phyloP scores from a whole-genome alignment of 2,113 vertebrate species.

The Dipodomys spectabilis region DNA sequence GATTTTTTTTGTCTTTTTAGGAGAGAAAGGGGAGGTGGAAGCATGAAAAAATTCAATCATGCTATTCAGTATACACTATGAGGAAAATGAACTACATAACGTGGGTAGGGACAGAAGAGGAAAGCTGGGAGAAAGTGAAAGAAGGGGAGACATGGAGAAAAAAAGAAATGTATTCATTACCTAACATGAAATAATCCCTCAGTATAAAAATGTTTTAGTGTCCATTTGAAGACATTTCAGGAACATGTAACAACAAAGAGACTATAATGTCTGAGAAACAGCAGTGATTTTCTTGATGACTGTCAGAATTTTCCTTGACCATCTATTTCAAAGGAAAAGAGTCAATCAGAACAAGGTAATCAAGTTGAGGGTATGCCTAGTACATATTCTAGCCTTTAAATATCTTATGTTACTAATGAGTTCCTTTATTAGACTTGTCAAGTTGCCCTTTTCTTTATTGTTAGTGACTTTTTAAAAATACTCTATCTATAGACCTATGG shows the following conservation, averaged over 20 bases:
- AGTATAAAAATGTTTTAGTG: not conserved
- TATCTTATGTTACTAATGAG: constrained; percentile 15
- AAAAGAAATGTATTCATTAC: too few relatives aligned
- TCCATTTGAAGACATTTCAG: constrained; percentile 14
- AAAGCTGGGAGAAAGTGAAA: too few relatives aligned
- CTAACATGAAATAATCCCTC: too few relatives aligned
- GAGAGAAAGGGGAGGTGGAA: too few relatives aligned
- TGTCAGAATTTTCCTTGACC: not conserved
- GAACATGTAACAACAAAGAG: not conserved
- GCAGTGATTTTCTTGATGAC: not conserved
- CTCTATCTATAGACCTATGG: constrained; percentile 25
- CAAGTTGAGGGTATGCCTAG: not conserved
- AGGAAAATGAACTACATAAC: too few relatives aligned
- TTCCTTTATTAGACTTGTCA: constrained; percentile 60
- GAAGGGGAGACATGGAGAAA: too few relatives aligned
- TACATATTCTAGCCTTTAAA: not conserved
- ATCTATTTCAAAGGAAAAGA: not conserved
- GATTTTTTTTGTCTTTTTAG: too few relatives aligned
- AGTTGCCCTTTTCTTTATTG: constrained; percentile 62
- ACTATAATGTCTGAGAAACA: not conserved
- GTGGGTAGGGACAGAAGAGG: too few relatives aligned
- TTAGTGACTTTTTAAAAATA: constrained; percentile 27
- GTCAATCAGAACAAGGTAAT: not conserved
- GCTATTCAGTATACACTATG: too few relatives aligned
- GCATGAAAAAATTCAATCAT: too few relatives aligned